Evolutionary conservation across 2,888 invertebrate genomes (phyloP).

Genomic region (Idaea aversata): DNA sequence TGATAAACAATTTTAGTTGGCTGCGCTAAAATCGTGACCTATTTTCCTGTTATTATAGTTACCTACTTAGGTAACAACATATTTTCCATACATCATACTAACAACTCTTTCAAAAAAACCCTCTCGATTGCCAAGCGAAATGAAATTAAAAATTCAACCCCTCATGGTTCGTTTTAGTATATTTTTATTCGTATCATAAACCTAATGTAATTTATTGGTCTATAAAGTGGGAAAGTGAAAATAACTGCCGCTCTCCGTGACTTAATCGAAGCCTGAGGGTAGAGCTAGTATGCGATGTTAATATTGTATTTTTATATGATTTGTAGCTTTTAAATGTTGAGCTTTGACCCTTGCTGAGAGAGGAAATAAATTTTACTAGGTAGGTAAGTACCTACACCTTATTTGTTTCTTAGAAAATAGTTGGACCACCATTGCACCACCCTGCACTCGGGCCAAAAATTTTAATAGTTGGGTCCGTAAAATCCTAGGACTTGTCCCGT

Average conservation of each 20-base stretch:
- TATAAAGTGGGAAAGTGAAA: constrained; percentile 35
- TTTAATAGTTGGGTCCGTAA: too few relatives aligned
- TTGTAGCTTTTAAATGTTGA: neutral
- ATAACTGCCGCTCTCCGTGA: constrained; percentile 25
- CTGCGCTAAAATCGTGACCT: too few relatives aligned
- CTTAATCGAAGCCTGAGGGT: constrained; percentile 20
- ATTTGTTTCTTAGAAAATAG: too few relatives aligned
- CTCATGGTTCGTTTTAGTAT: constrained; percentile 23
- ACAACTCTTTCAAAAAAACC: neutral
- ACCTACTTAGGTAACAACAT: neutral
- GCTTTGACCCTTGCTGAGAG: constrained; percentile 22
- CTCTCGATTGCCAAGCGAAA: constrained; percentile 1
- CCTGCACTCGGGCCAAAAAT: too few relatives aligned
- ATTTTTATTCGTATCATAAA: constrained; percentile 37
- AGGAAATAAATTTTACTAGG: neutral
- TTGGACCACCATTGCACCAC: too few relatives aligned
- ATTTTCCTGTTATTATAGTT: too few relatives aligned
- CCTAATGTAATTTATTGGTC: constrained; percentile 37
- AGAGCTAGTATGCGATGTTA: neutral
- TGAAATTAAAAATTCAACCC: constrained; percentile 29
- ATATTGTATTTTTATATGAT: neutral
- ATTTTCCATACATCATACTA: neutral
- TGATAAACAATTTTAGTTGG: too few relatives aligned
- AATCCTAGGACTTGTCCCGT: too few relatives aligned
- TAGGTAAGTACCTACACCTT: too few relatives aligned